phyloP scores from a whole-genome alignment of 2,888 invertebrate genomes.

The Diadromus collaris region DNA sequence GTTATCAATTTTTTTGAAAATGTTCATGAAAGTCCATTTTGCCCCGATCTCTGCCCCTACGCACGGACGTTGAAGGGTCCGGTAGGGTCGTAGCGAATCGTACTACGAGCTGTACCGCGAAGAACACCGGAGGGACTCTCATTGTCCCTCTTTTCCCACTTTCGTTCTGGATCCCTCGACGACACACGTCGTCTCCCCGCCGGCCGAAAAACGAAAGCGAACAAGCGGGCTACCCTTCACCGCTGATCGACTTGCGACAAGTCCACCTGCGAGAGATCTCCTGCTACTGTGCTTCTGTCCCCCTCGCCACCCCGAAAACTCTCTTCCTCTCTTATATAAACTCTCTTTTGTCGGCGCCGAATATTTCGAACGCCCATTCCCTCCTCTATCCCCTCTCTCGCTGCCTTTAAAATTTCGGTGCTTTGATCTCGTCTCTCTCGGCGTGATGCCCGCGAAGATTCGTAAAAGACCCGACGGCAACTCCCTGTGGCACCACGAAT shows the following conservation, averaged over 20 bases:
- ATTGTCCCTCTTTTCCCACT: constrained; percentile 50
- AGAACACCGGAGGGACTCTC: constrained; percentile 19
- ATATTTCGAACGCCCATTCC: constrained; percentile 35
- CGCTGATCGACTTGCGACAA: constrained; percentile 62
- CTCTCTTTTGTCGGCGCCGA: constrained; percentile 69
- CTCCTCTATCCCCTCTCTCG: constrained; percentile 26
- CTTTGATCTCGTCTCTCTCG: constrained; percentile 65
- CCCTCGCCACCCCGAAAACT: constrained; percentile 11
- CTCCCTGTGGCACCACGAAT: neutral
- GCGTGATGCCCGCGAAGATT: constrained; percentile 59
- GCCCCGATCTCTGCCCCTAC: neutral
- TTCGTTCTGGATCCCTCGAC: constrained; percentile 31
- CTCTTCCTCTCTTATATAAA: constrained; percentile 45
- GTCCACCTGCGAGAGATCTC: constrained; percentile 66
- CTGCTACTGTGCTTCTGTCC: constrained; percentile 19
- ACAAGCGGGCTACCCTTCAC: constrained; percentile 46
- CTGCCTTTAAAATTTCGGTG: constrained; percentile 55
- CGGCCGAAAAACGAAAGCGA: constrained; percentile 32
- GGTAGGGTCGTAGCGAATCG: constrained; percentile 60
- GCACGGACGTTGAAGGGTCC: constrained; percentile 33
- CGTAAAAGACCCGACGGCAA: constrained; percentile 12
- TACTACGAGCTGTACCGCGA: constrained; percentile 30
- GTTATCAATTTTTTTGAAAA: too few relatives aligned
- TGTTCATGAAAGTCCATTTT: too few relatives aligned
- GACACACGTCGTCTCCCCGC: constrained; percentile 40